Evolutionary conservation across 35 echinoderm and acorn worm genomes (phyloP).

Genomic region (Apostichopus japonicus): DNA sequence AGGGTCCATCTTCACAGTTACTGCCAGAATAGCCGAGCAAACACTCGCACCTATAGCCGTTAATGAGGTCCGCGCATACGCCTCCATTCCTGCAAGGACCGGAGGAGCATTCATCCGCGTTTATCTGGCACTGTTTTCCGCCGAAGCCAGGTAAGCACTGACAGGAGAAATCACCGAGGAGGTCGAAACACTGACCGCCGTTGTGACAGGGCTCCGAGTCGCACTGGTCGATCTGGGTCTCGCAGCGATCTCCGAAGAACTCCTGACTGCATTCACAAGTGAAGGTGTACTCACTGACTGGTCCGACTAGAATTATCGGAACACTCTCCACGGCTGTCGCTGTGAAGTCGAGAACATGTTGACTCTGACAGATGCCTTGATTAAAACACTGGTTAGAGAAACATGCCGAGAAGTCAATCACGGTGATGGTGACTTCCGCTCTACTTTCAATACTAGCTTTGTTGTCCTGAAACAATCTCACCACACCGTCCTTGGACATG

Average conservation of each 20-base stretch:
- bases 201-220: constrained; percentile 79
- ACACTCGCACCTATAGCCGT: constrained; percentile 79
- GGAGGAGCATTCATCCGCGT: constrained; percentile 79
- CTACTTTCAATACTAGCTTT: constrained; percentile 72
- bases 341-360: constrained; percentile 50
- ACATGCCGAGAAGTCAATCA: constrained; percentile 85
- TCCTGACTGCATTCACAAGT: constrained; percentile 73
- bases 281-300: constrained; percentile 61
- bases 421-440: constrained; percentile 67
- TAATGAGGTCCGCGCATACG: constrained; percentile 70
- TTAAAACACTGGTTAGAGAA: constrained; percentile 71
- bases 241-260: constrained; percentile 75
- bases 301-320: constrained; percentile 83
- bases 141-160: constrained; percentile 72
- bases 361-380: constrained; percentile 63
- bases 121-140: constrained; percentile 68
- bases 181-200: constrained; percentile 72
- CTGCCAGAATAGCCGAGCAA: constrained; percentile 68
- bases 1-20: constrained; percentile 85
- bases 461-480: constrained; percentile 64
- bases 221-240: constrained; percentile 80
- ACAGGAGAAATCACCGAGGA: constrained; percentile 70
- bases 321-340: constrained; percentile 66
- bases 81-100: constrained; percentile 77
- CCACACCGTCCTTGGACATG: constrained; percentile 59